Conservation (phyloP, 2,888 invertebrate species). For the Synergus umbraculus region DNA sequence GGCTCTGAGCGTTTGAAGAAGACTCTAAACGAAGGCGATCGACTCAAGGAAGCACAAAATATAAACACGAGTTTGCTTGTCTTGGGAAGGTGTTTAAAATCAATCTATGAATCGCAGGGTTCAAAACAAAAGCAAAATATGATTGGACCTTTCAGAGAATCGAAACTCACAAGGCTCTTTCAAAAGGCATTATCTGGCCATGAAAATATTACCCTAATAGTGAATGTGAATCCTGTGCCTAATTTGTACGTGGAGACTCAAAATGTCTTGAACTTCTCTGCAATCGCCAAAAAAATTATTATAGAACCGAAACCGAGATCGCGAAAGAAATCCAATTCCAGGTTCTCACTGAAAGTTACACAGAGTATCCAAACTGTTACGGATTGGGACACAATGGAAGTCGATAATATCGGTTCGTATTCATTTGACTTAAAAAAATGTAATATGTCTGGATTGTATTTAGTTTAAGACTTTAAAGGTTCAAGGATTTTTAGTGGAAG, state of each 20-base stretch:
- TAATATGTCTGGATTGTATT: conserved; percentile 2
- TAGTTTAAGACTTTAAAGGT: background rate
- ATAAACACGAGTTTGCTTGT: conserved; percentile 95
- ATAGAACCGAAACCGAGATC: conserved; percentile 62
- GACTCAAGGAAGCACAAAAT: conserved; percentile 92
- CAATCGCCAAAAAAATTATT: conserved; percentile 86
- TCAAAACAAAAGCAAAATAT: conserved; percentile 66
- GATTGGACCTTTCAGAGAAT: conserved; percentile 85
- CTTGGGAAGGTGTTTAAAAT: conserved; percentile 88
- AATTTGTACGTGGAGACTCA: conserved; percentile 90
- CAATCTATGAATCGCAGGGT: conserved; percentile 78
- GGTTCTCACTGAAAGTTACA: conserved; percentile 70
- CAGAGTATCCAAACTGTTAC: conserved; percentile 66
- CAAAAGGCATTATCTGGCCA: conserved; percentile 89
- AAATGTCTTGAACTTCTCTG: conserved; percentile 91
- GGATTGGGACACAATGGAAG: conserved; percentile 69
- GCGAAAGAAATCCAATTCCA: conserved; percentile 59
- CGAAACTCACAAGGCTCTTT: conserved; percentile 92
- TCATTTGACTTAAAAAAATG: conserved; percentile 10
- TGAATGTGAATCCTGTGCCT: conserved; percentile 89
- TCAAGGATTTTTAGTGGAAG: too few species aligned
- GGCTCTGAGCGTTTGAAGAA: conserved; percentile 93
- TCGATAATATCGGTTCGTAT: conserved; percentile 48
- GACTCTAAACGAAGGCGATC: conserved; percentile 88
- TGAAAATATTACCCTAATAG: conserved; percentile 89